Evolutionary conservation across 2,113 vertebrate species (phyloP).

Genomic region (Marmota flaviventris): DNA sequence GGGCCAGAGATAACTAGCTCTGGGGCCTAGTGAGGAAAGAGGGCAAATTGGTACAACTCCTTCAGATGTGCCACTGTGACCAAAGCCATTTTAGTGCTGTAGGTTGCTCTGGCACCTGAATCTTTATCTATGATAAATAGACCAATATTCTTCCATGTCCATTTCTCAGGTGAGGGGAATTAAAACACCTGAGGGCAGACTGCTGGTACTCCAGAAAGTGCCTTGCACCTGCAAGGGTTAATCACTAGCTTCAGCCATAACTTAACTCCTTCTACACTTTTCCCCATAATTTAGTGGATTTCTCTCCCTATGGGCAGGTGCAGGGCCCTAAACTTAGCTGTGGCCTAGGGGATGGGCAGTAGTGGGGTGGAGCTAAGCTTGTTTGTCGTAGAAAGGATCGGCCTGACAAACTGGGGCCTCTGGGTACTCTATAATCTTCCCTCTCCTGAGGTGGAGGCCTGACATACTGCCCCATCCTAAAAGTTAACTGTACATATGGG

Average conservation of each 20-base stretch:
- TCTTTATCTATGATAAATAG: background rate
- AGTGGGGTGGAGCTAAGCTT: background rate
- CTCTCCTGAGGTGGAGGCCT: background rate
- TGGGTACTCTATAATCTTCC: background rate
- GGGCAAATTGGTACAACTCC: background rate
- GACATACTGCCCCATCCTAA: background rate
- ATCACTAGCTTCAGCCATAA: background rate
- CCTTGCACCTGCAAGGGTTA: background rate
- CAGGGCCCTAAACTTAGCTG: background rate
- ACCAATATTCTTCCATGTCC: slow-evolving; percentile 12
- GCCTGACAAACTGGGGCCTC: background rate
- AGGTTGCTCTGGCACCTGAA: slow-evolving; percentile 33
- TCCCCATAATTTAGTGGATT: background rate
- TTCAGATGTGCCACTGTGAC: slow-evolving; percentile 33
- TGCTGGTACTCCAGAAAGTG: background rate
- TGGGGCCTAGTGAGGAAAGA: background rate
- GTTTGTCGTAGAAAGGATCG: slow-evolving; percentile 14
- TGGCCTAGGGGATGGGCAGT: background rate
- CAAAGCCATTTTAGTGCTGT: slow-evolving; percentile 53
- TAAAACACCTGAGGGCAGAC: background rate
- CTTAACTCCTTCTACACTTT: background rate
- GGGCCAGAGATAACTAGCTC: background rate
- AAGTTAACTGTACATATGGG: background rate
- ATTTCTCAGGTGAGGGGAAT: slow-evolving; percentile 59
- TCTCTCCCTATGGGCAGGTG: background rate